Base-by-base conservation (phyloP, 2,888 invertebrate genomes). In the Drosophila mimica region DNA sequence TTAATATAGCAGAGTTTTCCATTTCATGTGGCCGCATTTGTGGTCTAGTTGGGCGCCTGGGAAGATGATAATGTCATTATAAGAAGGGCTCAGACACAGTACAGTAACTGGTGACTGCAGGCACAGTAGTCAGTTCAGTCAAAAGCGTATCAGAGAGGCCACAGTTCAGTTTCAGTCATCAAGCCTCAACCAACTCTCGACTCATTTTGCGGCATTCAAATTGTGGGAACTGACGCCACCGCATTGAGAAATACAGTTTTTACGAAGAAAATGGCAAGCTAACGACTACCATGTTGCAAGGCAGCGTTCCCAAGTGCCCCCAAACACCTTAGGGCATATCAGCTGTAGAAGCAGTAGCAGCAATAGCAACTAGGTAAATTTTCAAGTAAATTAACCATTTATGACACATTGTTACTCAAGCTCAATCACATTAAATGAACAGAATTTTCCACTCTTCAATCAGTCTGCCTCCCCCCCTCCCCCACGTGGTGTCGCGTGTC, bases 51-150 rank as follows among this genome's bases (percentile, higher is more conserved):
- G 74, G 58, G 63, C 53, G 73, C 84, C 73, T 83, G 83, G 79
- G 84, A 83, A 81, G 70, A 84, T 91, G 82, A 89, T 91, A 79
- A 88, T 89, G 90, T 81, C 82, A 86, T 91, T 88, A 85, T 72
- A 76, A 68, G n/a, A 71, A 73, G 56, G 68, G 69, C 60, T 74
- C 60, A 46, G 46, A 36, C 49, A 54, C 52, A 56, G 38, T 46
- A 78, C 66, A 57, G 90, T 78, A 70, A 36, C 36, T 36, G 9
- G 9, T 25, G 3, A 88, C 82, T 84, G 56, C 64, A 62, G 78
- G 64, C 60, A 54, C 60, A 54, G 36, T 34, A 74, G 78, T 57
- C 40, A 40, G 56, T 56, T 56, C 56, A 56, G 40, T 31, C 65
- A 28, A 53, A 69, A 48, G 31, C 46, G 36, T 65, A 65, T 40